A percentile compares a stretch with the other conserved stretches of the same genome.
phyloP scores from a whole-genome alignment of 2,113 vertebrate genomes.

The Odobenus rosmarus region DNA sequence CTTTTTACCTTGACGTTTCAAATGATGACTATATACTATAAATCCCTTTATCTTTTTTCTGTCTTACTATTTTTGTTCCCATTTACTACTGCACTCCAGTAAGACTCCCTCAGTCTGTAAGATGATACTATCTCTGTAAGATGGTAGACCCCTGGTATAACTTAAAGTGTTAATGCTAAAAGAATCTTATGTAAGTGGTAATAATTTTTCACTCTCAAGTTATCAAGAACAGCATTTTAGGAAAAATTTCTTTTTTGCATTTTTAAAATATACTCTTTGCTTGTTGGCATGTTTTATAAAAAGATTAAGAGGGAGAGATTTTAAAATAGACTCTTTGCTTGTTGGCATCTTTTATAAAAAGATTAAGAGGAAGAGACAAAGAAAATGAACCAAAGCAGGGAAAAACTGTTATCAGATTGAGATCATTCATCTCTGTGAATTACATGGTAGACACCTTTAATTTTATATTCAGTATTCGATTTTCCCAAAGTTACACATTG shows the following conservation, averaged over 20 bases:
- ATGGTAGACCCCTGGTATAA: background rate
- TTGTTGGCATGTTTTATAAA: background rate
- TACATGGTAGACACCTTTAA: background rate
- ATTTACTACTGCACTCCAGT: background rate
- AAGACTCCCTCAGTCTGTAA: background rate
- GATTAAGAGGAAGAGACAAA: background rate
- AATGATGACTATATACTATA: fast-evolving
- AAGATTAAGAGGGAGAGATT: background rate
- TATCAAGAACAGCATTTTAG: too few relatives aligned
- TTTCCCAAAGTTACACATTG: background rate
- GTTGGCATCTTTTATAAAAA: background rate
- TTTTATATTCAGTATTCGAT: background rate
- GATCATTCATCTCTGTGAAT: background rate
- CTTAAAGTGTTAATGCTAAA: background rate
- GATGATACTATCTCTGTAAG: background rate
- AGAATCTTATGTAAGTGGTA: background rate
- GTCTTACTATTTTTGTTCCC: background rate
- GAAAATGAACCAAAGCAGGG: background rate
- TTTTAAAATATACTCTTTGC: background rate
- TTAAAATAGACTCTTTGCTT: background rate
- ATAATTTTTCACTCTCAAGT: background rate
- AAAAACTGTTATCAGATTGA: background rate
- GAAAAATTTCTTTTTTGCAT: background rate
- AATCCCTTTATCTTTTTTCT: background rate
- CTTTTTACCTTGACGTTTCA: background rate